These are phyloP conservation scores for Corapipo altera DNA, from an alignment of 2,113 vertebrate genomes.

Conservation along the genomic window DNA sequence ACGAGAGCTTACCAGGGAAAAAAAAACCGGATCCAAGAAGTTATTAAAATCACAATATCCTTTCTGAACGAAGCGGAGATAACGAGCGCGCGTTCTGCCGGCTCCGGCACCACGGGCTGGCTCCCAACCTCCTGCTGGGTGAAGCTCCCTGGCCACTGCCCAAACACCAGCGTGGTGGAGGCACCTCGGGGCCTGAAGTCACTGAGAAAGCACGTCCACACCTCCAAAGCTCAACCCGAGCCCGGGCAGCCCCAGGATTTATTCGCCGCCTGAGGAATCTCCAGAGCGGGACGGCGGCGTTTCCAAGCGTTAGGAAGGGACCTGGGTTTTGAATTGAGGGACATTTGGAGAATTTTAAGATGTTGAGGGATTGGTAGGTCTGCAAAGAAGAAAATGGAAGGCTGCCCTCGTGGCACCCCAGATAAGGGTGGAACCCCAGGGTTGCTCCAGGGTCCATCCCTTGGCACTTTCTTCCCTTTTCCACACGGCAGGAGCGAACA, in stretches of 20 bases:
- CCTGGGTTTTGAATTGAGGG: not conserved
- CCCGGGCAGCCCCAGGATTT: not conserved
- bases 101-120: not conserved
- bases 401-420: fast-evolving
- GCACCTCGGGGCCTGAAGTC: not conserved
- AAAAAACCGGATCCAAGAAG: slow-evolving; percentile 63
- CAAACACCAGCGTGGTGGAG: not conserved
- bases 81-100: not conserved
- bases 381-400: not conserved
- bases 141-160: slow-evolving; percentile 26
- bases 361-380: not conserved
- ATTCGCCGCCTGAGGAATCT: not conserved
- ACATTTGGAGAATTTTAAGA: not conserved
- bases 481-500: not conserved
- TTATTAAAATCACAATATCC: slow-evolving; percentile 68
- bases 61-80: slow-evolving; percentile 56
- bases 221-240: not conserved
- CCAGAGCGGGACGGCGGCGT: fast-evolving
- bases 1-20: slow-evolving; percentile 53
- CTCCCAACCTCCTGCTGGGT: slow-evolving; percentile 16
- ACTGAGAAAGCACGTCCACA: fast-evolving
- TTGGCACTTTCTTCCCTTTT: not conserved
- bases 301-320: not conserved
- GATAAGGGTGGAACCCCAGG: not conserved
- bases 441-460: not conserved